Conservation (phyloP, 1,140 invertebrate species). For the Platyura marginata region DNA sequence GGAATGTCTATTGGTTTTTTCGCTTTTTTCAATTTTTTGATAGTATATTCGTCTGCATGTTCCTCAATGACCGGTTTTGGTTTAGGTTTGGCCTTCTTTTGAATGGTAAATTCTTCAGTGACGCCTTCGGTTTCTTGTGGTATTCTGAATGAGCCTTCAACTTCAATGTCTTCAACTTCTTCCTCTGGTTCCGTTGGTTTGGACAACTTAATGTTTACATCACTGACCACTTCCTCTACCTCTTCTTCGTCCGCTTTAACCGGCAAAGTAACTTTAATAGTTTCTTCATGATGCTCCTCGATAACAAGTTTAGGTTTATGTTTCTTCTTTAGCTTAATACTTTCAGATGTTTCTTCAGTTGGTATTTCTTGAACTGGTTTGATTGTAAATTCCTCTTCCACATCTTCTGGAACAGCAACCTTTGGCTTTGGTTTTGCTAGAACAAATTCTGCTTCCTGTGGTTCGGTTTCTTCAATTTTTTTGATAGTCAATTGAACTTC, state of each 20-base stretch:
- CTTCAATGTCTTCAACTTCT: conserved; percentile 7
- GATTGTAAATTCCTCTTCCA: conserved; percentile 10
- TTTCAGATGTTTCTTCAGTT: conserved; percentile 9
- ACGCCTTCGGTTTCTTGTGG: conserved; percentile 12
- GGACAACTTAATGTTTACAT: conserved; percentile 22
- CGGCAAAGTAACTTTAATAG: conserved; percentile 9
- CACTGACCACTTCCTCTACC: conserved; percentile 13
- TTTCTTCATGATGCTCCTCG: conserved; percentile 8
- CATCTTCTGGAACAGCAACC: conserved; percentile 8
- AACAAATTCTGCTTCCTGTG: conserved; percentile 1
- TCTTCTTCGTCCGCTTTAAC: conserved; percentile 18
- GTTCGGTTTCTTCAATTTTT: neutral
- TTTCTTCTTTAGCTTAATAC: conserved; percentile 9
- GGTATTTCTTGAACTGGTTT: conserved; percentile 14
- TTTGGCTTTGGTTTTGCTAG: conserved; percentile 9
- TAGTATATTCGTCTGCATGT: conserved; percentile 47
- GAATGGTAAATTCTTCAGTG: conserved; percentile 34
- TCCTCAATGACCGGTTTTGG: conserved; percentile 40
- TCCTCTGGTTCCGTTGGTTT: conserved; percentile 18
- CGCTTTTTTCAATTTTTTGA: conserved; percentile 46
- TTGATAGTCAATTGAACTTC: conserved; percentile 14
- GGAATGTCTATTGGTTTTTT: conserved; percentile 40
- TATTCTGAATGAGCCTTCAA: conserved; percentile 9
- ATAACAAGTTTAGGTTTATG: conserved; percentile 5
- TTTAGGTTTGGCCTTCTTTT: conserved; percentile 24